phyloP scores from a whole-genome alignment of 2,113 vertebrate genomes.

The Gymnobelideus leadbeateri region DNA sequence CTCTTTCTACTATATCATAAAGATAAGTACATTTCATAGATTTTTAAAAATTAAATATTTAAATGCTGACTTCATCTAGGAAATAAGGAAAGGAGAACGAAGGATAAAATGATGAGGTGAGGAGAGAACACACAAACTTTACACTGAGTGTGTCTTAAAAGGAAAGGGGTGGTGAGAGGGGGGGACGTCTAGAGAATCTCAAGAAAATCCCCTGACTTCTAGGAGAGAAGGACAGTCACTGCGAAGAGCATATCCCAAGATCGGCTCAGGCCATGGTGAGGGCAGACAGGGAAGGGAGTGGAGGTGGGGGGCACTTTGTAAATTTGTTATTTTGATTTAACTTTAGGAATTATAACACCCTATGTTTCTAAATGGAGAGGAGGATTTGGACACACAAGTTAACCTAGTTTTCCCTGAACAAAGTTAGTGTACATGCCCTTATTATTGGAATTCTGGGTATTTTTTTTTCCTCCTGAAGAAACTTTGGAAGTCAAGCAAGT shows the following conservation, averaged over 20 bases:
- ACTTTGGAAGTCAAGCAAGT: slow-evolving; percentile 95
- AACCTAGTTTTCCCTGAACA: too few species aligned
- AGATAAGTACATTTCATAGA: not conserved
- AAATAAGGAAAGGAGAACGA: not conserved
- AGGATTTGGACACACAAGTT: not conserved
- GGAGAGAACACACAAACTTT: not conserved
- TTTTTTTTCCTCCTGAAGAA: slow-evolving; percentile 79
- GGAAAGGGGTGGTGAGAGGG: not conserved
- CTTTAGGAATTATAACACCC: accelerated
- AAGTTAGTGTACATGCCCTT: not conserved
- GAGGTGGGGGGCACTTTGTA: not conserved
- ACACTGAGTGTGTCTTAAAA: not conserved
- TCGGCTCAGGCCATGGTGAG: not conserved
- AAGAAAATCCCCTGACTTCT: accelerated
- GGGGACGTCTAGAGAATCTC: not conserved
- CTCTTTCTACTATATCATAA: not conserved
- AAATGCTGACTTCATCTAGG: not conserved
- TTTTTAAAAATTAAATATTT: not conserved
- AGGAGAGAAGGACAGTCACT: not conserved
- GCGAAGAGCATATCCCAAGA: not conserved
- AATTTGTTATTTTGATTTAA: not conserved
- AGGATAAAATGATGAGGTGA: not conserved
- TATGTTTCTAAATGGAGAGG: not conserved
- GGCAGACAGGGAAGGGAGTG: not conserved
- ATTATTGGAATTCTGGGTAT: accelerated